These are phyloP conservation scores for Cremastobaeus sp. DNA, from an alignment of 2,888 invertebrate genomes.

Conservation along the genomic window DNA sequence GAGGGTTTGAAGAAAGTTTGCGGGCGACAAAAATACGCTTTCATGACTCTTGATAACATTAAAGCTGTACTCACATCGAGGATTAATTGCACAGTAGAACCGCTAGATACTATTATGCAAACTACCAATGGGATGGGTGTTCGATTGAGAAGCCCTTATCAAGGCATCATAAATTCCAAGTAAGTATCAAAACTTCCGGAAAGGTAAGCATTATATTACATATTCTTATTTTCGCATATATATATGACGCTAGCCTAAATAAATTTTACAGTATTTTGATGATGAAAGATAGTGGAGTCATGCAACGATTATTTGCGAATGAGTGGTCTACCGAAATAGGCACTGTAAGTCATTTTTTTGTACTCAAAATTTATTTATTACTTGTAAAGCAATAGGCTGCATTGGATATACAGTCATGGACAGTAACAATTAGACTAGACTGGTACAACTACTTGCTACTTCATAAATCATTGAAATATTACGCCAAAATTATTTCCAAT, in stretches of 20 bases:
- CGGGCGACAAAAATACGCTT: conserved; percentile 70
- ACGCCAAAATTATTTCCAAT: no score
- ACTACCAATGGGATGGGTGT: conserved; percentile 73
- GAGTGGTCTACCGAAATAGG: conserved; percentile 64
- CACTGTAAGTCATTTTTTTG: conserved; percentile 59
- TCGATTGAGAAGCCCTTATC: conserved; percentile 69
- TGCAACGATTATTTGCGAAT: conserved; percentile 71
- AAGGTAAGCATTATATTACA: neutral
- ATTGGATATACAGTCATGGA: no score
- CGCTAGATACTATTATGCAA: conserved; percentile 73
- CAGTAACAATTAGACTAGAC: no score
- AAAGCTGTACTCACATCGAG: conserved; percentile 68
- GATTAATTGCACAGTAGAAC: conserved; percentile 70
- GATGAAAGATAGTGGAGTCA: conserved; percentile 73
- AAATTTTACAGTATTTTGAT: conserved; percentile 68
- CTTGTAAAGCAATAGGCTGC: no score
- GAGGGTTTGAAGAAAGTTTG: conserved; percentile 73
- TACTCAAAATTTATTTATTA: no score
- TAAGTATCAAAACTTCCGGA: neutral
- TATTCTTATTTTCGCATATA: neutral
- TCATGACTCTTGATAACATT: conserved; percentile 73
- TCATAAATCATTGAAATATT: no score
- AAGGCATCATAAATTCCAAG: conserved; percentile 74
- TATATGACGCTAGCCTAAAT: neutral
- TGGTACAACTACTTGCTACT: no score